phyloP scores from a whole-genome alignment of 2,888 invertebrate species.

The Lagria hirta region DNA sequence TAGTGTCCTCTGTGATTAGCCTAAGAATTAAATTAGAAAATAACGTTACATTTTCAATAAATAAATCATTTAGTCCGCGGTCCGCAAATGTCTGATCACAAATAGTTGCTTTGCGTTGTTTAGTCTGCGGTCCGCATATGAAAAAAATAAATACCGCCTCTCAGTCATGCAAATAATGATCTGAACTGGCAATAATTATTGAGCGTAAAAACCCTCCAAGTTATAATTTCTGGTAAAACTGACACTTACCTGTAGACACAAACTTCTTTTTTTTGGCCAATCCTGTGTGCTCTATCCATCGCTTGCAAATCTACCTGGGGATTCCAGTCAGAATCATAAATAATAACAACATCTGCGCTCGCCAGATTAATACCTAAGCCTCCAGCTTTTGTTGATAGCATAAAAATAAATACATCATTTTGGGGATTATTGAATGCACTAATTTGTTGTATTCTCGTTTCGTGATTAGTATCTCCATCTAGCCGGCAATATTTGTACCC shows the following conservation, averaged over 20 bases:
- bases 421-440: slow-evolving; percentile 91
- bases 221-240: no score
- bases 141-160: no score
- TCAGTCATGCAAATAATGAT: no score
- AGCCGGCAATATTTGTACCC: slow-evolving; percentile 66
- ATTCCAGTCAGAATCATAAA: slow-evolving; percentile 99
- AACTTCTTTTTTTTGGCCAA: slow-evolving; percentile 97
- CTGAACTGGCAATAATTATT: no score
- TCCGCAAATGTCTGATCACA: no score
- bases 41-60: not conserved
- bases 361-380: slow-evolving; percentile 97
- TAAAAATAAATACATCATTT: slow-evolving; percentile 94
- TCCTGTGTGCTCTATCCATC: slow-evolving; percentile 98
- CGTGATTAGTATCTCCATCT: slow-evolving; percentile 96
- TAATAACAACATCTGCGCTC: slow-evolving; percentile 95
- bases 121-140: no score
- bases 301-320: slow-evolving; percentile 97
- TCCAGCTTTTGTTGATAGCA: slow-evolving; percentile 98
- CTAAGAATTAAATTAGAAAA: no score
- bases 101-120: slow-evolving; percentile 77
- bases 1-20: slow-evolving; percentile 97
- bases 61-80: no score
- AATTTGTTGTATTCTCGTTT: slow-evolving; percentile 92
- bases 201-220: no score
- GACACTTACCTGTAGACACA: slow-evolving; percentile 51